These are phyloP conservation scores for Ahaetulla prasina DNA, from an alignment of 2,113 vertebrate genomes.

Conservation along the genomic window DNA sequence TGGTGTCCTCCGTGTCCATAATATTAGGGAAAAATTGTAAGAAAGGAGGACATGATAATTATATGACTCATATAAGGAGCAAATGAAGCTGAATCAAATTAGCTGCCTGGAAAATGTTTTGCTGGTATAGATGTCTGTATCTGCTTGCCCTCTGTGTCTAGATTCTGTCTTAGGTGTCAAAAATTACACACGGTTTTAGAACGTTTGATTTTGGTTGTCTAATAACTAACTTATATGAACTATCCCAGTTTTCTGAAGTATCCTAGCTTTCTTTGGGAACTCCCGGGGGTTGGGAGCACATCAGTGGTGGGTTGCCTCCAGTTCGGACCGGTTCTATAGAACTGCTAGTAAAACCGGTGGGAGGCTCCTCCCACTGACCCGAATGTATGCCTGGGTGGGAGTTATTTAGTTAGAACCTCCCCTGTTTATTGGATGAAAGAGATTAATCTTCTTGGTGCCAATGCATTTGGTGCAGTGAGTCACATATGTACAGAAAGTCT, in stretches of 20 bases:
- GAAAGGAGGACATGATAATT: not conserved
- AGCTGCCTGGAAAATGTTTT: not conserved
- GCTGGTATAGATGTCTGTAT: not conserved
- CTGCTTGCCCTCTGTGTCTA: not conserved
- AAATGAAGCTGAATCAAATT: not conserved
- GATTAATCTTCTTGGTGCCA: not conserved
- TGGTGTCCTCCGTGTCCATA: not conserved
- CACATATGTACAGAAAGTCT: no score
- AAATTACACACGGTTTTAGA: not conserved
- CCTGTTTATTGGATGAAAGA: not conserved
- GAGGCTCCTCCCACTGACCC: no score
- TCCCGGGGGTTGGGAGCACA: not conserved
- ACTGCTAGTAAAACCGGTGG: no score
- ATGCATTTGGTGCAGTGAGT: not conserved
- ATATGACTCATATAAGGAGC: not conserved
- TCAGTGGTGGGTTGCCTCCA: no score
- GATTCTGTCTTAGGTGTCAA: not conserved
- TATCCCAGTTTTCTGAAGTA: not conserved
- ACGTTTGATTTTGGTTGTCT: not conserved
- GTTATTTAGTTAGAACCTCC: no score
- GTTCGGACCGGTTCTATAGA: no score
- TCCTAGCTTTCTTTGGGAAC: not conserved
- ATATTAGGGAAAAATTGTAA: no score
- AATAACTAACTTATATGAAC: not conserved
- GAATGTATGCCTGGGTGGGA: not conserved